Evolutionary conservation across 2,888 invertebrate genomes (phyloP), one percentile per base, ranked within the genome.

Genomic region (Habroteleia sp.): DNA sequence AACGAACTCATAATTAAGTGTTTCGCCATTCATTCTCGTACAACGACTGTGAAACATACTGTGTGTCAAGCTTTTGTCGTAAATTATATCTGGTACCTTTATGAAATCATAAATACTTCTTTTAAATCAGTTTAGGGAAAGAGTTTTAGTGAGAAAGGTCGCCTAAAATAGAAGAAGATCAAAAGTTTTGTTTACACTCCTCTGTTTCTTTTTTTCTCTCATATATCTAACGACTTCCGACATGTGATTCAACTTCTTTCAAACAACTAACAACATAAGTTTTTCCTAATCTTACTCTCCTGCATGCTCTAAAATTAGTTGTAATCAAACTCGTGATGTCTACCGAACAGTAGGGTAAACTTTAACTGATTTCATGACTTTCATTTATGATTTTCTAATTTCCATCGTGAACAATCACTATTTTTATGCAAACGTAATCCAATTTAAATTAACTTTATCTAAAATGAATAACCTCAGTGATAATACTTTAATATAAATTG

Each of bases 241-340:
- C 68, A 60, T 52, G 69, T 69, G 58, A 69, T 69, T 69, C 44
- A 52, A 69, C 41, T 69, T 69, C 69, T 58, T 52, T 69, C 52
- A 60, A 58, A 69, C 68, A 69, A 60, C 50, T 60, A 69, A 69
- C 68, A 35, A 69, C 60, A 60, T 31, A 68, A 69, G 50, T 69
- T 69, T 69, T 52, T 58, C 29, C 58, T 66, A 56, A 66, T 66
- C 65, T 65, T 14, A n/a, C 37, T 29, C 11, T 35, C 27, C 31
- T 17, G 10, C 8, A 10, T 14, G 11, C 31, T 63, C 50, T 63
- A 52, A 63, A 63, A 50, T 63, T 63, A 63, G 42, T 33, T 63
- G 16, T 63, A 52, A 50, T 52, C 52, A 52, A 35, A 63, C 25
- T 42, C 63, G 17, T 33, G 16, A 37, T 48, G 39, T 27, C 44